Evolutionary conservation across 2,797 vertebrate genomes (phyloP), one percentile per base, ranked within the genome.

Genomic region (Sebastes nivosus): DNA sequence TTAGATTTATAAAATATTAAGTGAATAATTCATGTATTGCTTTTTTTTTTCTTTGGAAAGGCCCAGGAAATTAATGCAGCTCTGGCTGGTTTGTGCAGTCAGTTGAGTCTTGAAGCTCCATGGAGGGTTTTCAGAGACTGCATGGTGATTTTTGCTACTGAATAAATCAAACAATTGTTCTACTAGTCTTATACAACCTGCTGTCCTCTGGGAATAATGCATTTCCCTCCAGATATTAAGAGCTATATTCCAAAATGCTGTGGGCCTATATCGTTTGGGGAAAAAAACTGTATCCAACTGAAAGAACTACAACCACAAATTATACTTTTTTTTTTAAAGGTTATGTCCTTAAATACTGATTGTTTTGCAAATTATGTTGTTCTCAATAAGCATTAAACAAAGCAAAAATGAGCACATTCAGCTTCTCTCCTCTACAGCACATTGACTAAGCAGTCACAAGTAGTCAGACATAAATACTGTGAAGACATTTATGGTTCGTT

Each of bases 401-500:
- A 71, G 8, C 0, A 24, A 69, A 52, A 34, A 27, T 2, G 5
- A 11, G 81, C 59, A 81, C 72, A 86, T 34, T 70, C 64, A 85
- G 68, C 55, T 63, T 34, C 38, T 54, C 72, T 83, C 27, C 67
- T 83, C 86, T 87, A 80, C 52, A 68, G 14, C 72, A 84, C 69
- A 72, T 67, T 34, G 68, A 86, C 58, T 83, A 67, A 83, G 61
- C 77, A 76, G 68, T 76, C 66, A 80, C 80, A 84, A 61, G 73
- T 25, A 67, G 66, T 74, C 59, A 63, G 20, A 84, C 76, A 84
- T 30, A 86, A 88, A 92, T n/a, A 83, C 71, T 5, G 24, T n/a
- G 25, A 81, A n/a, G 73, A 81, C 69, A 86, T 80, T 69, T 68
- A 81, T 30, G 68, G 75, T 63, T 87, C 29, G 22, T 84, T 78